Conservation (phyloP, 1,140 invertebrate genomes). For the Drosophila kanapiae region DNA sequence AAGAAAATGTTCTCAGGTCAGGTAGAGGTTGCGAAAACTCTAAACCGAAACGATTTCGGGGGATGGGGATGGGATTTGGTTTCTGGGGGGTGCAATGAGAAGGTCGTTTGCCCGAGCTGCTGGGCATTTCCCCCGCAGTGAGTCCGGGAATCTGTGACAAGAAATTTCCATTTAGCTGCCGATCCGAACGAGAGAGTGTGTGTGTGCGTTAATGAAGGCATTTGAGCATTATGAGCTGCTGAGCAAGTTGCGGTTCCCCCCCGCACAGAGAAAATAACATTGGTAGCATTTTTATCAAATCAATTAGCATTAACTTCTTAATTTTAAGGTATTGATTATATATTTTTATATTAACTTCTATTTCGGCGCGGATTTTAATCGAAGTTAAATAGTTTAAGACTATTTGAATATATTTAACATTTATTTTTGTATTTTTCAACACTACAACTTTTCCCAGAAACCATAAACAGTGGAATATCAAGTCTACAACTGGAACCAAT, state of each 20-base stretch:
- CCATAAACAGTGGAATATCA: too few relatives aligned
- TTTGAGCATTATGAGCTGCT: conserved; percentile 59
- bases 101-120: conserved; percentile 38
- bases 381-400: too few relatives aligned
- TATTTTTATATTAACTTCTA: too few relatives aligned
- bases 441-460: too few relatives aligned
- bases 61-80: not conserved
- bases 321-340: too few relatives aligned
- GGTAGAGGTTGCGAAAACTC: conserved; percentile 58
- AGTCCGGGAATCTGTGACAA: conserved; percentile 37
- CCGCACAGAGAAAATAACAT: not conserved
- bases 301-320: too few relatives aligned
- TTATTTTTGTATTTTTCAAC: too few relatives aligned
- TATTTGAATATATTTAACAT: too few relatives aligned
- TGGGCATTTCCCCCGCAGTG: conserved; percentile 34
- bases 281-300: too few relatives aligned
- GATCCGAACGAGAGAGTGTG: not conserved
- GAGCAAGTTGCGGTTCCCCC: conserved; percentile 52
- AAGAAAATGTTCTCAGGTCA: conserved; percentile 35
- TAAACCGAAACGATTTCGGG: conserved; percentile 26
- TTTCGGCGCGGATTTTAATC: too few relatives aligned
- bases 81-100: conserved; percentile 18
- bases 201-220: conserved; percentile 72
- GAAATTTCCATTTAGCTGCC: conserved; percentile 62
- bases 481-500: too few relatives aligned